These are phyloP conservation scores for Tenthredo amoena DNA, from an alignment of 2,888 invertebrate species.

Conservation along the genomic window DNA sequence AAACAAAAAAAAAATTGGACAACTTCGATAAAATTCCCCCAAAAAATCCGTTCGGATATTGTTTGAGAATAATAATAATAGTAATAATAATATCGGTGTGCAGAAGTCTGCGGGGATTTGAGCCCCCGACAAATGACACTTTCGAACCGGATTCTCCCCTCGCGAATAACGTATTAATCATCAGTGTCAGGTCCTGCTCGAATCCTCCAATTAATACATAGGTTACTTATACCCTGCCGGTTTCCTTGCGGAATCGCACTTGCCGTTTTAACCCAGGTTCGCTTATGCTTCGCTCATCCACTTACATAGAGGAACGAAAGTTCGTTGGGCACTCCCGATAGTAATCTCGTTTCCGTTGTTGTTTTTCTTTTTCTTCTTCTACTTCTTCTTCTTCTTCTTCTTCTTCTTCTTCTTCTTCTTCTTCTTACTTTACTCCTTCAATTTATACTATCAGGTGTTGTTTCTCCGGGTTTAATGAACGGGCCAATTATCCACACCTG, in stretches of 20 bases:
- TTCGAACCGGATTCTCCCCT: slow-evolving; percentile 63
- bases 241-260: background rate
- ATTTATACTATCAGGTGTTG: background rate
- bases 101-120: background rate
- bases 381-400: too few relatives aligned
- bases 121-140: slow-evolving; percentile 60
- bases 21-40: background rate
- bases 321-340: slow-evolving; percentile 50
- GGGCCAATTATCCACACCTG: background rate
- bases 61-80: background rate
- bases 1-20: background rate
- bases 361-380: slow-evolving; percentile 56
- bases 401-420: background rate
- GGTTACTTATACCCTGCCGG: slow-evolving; percentile 25
- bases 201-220: slow-evolving; percentile 25
- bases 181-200: slow-evolving; percentile 52
- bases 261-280: background rate
- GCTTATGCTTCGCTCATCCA: slow-evolving; percentile 40
- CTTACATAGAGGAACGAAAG: slow-evolving; percentile 56
- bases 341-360: slow-evolving; percentile 58
- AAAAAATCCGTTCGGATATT: background rate
- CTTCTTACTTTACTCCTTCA: background rate
- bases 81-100: background rate
- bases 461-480: background rate
- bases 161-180: slow-evolving; percentile 64